Evolutionary conservation across 2,888 invertebrate species (phyloP).

Genomic region (Leptinotarsa peninsularis): DNA sequence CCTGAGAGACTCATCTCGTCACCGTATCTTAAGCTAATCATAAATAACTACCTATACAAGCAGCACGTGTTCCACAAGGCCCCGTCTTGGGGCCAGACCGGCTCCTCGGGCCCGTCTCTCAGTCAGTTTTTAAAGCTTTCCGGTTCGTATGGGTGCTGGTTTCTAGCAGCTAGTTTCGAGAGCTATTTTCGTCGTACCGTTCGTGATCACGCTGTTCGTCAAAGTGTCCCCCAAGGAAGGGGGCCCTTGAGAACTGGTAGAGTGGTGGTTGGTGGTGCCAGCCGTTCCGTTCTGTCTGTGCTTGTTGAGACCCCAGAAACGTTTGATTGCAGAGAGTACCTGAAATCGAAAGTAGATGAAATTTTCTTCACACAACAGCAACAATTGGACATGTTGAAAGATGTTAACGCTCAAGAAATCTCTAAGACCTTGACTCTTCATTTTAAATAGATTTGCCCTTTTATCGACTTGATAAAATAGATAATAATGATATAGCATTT

Average conservation of each 20-base stretch:
- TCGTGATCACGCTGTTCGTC: slow-evolving; percentile 77
- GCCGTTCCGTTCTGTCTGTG: slow-evolving; percentile 68
- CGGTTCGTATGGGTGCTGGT: not conserved
- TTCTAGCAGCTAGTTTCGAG: slow-evolving; percentile 70
- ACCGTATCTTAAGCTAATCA: not conserved
- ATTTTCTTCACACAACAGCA: not conserved
- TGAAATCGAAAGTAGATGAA: slow-evolving; percentile 50
- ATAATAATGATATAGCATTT: no score
- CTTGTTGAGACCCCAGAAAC: slow-evolving; percentile 71
- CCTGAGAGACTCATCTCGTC: not conserved
- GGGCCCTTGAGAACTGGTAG: slow-evolving; percentile 82
- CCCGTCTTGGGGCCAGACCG: not conserved
- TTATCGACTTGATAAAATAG: no score
- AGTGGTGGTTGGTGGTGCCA: slow-evolving; percentile 76
- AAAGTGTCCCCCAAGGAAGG: slow-evolving; percentile 85
- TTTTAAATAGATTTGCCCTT: no score
- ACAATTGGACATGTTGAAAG: not conserved
- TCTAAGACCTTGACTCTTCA: no score
- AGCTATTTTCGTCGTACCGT: slow-evolving; percentile 68
- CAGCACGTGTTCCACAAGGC: not conserved
- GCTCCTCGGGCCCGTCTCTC: not conserved
- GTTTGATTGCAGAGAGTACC: slow-evolving; percentile 77
- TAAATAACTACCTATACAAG: not conserved
- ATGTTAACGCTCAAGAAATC: no score
- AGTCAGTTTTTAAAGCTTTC: slow-evolving; percentile 11